Percentiles rank a stretch among this genome's conserved stretches.
These are phyloP conservation scores for Ceratina japonica DNA, from an alignment of 1,140 invertebrate species.

Conservation along the genomic window DNA sequence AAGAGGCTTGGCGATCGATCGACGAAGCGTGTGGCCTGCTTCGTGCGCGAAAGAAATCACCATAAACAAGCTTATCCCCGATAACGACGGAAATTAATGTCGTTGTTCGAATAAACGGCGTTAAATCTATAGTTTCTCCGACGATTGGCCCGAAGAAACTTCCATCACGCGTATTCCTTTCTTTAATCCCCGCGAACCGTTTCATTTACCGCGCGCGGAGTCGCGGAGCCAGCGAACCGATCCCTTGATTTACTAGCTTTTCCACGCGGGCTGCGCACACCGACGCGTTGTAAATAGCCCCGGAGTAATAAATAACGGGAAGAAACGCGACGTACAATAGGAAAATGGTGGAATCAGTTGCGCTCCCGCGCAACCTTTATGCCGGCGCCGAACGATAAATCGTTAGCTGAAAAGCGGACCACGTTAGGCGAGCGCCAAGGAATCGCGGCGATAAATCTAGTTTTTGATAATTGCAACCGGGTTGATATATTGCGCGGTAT, in stretches of 20 bases:
- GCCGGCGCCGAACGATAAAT: slow-evolving; percentile 18
- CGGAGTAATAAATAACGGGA: slow-evolving; percentile 40
- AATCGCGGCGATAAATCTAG: slow-evolving; percentile 24
- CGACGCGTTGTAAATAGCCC: slow-evolving; percentile 16
- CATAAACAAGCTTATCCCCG: slow-evolving; percentile 37
- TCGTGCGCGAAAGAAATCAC: slow-evolving; percentile 7
- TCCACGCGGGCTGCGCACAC: not conserved
- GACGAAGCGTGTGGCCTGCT: not conserved
- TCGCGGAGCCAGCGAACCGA: slow-evolving; percentile 11
- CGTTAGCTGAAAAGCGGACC: slow-evolving; percentile 2
- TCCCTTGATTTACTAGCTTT: slow-evolving; percentile 33
- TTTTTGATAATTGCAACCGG: slow-evolving; percentile 28
- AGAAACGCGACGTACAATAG: slow-evolving; percentile 30
- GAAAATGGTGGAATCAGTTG: slow-evolving; percentile 38
- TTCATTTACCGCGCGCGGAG: slow-evolving; percentile 21
- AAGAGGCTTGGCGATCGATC: too few relatives aligned
- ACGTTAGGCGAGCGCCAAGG: slow-evolving; percentile 31
- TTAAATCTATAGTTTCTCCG: slow-evolving; percentile 26
- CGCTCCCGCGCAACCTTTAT: not conserved
- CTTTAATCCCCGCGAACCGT: slow-evolving; percentile 30
- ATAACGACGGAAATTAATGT: slow-evolving; percentile 37
- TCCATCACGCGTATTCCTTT: slow-evolving; percentile 2
- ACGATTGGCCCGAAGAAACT: not conserved
- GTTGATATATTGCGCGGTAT: slow-evolving; percentile 23
- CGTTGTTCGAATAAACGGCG: slow-evolving; percentile 11